A percentile compares a stretch with the other conserved stretches of the same genome.
Conservation (phyloP, 2,797 vertebrate species). For the Microhierax caerulescens region DNA sequence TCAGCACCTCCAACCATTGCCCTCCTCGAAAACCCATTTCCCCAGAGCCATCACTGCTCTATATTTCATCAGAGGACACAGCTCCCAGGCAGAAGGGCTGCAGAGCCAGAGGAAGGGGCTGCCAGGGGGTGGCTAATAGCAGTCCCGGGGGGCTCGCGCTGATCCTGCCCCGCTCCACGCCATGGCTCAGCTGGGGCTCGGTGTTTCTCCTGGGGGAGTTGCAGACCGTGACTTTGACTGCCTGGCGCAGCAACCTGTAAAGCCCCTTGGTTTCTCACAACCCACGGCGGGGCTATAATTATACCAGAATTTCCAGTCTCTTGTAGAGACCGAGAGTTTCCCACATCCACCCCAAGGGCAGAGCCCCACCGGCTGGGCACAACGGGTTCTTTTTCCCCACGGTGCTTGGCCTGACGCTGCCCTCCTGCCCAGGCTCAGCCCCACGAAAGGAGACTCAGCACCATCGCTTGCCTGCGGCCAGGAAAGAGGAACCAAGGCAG, state of each 20-base stretch:
- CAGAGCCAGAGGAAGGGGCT: not conserved
- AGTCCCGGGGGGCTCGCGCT: fast-evolving
- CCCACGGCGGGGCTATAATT: slow-evolving; percentile 47
- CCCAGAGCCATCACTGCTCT: not conserved
- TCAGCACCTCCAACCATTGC: fast-evolving
- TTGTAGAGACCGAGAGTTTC: not conserved
- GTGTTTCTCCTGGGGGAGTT: not conserved
- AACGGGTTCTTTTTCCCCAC: not conserved
- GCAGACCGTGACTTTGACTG: not conserved
- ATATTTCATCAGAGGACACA: not conserved
- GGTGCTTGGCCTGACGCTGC: fast-evolving
- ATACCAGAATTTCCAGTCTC: slow-evolving; percentile 55
- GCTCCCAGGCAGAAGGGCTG: not conserved
- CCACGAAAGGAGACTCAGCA: not conserved
- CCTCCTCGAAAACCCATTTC: not conserved
- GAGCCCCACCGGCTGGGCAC: not conserved
- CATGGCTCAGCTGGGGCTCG: not conserved
- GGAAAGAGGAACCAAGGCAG: not conserved
- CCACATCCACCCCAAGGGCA: not conserved
- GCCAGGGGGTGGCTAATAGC: not conserved
- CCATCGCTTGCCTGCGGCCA: fast-evolving
- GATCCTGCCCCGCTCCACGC: fast-evolving
- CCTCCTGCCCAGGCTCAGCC: not conserved
- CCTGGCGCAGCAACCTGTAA: not conserved
- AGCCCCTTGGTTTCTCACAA: slow-evolving; percentile 52